phyloP scores from a whole-genome alignment of 2,797 vertebrate species.

The Sebastes ruberrimus region DNA sequence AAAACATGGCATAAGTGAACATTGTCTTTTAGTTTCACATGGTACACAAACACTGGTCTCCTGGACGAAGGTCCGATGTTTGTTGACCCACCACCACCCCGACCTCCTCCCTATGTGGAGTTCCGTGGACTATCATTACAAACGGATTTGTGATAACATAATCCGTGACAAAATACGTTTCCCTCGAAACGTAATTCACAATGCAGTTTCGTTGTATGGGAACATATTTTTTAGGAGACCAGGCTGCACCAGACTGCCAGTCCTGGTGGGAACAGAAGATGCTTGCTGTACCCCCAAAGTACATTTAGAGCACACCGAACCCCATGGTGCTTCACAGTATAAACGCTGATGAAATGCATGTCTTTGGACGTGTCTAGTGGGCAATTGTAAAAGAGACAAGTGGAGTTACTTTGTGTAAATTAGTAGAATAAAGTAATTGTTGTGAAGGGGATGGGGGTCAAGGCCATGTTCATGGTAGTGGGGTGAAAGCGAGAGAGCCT shows the following conservation, averaged over 20 bases:
- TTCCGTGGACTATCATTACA: no score
- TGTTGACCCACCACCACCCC: no score
- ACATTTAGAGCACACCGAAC: slow-evolving; percentile 17
- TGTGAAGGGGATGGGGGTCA: slow-evolving; percentile 51
- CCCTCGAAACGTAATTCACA: no score
- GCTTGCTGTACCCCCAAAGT: background rate
- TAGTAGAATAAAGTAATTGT: slow-evolving; percentile 59
- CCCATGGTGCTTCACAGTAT: slow-evolving; percentile 19
- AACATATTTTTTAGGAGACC: no score
- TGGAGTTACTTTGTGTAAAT: slow-evolving; percentile 67
- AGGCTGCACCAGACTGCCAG: background rate
- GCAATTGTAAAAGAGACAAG: slow-evolving; percentile 47
- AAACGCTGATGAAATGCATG: slow-evolving; percentile 40
- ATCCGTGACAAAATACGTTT: no score
- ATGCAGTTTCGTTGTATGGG: no score
- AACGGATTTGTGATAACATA: no score
- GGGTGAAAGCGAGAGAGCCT: slow-evolving; percentile 40
- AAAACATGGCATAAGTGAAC: no score
- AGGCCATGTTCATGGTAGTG: slow-evolving; percentile 64
- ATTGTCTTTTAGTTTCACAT: no score
- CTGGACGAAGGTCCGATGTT: no score
- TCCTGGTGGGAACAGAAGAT: slow-evolving; percentile 26
- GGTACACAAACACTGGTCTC: no score
- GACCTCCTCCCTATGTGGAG: no score
- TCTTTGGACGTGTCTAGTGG: slow-evolving; percentile 46